phyloP scores from a whole-genome alignment of 2,113 vertebrate species.

The Mobula birostris region DNA sequence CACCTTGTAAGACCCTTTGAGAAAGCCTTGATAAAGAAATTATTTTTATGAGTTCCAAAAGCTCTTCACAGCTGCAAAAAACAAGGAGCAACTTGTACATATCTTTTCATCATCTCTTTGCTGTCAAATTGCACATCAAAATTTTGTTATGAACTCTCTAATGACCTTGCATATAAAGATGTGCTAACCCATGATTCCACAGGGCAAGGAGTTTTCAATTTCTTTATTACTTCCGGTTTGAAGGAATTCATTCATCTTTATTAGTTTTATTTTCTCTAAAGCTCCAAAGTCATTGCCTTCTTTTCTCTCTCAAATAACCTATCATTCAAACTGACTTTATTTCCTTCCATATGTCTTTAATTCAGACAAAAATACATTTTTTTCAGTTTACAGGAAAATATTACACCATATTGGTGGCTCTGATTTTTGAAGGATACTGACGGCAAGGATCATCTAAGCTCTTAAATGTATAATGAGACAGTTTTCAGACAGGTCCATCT shows the following conservation, averaged over 20 bases:
- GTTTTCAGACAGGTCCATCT: background rate
- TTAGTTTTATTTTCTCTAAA: background rate
- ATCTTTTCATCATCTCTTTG: background rate
- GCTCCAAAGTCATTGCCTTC: too few species aligned
- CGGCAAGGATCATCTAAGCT: background rate
- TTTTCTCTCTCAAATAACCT: background rate
- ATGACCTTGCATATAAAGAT: background rate
- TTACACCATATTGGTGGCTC: background rate
- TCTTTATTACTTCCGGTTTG: background rate
- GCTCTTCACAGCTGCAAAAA: background rate
- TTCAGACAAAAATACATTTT: background rate
- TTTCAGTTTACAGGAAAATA: background rate
- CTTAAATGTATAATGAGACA: background rate
- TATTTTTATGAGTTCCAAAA: background rate
- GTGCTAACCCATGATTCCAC: background rate
- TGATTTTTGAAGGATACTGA: constrained; percentile 4
- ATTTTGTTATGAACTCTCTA: background rate
- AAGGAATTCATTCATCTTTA: constrained; percentile 2
- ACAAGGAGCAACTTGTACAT: background rate
- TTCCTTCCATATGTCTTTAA: background rate
- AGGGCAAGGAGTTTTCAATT: background rate
- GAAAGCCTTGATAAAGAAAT: background rate
- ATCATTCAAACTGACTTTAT: background rate
- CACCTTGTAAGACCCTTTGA: background rate
- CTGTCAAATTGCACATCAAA: background rate